phyloP scores from a whole-genome alignment of 2,113 vertebrate species.

The Poeciliopsis turrubarensis region DNA sequence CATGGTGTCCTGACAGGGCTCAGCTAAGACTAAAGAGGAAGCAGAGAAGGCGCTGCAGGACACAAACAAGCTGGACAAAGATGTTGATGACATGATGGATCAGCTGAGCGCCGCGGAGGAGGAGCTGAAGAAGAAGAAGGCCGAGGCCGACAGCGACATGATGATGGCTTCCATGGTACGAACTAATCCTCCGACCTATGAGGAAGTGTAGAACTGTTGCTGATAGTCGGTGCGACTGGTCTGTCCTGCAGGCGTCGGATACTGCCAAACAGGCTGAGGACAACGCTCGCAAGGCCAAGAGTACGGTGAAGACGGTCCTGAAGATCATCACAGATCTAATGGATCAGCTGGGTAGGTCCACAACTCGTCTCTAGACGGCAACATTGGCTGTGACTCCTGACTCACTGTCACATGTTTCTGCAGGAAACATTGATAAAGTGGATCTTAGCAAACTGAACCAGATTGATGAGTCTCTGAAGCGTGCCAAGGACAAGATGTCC shows the following conservation, averaged over 20 bases:
- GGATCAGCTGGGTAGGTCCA: constrained; percentile 85
- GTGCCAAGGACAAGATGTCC: constrained; percentile 89
- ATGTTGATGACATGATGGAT: constrained; percentile 87
- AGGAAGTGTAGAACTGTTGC: background rate
- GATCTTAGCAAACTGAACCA: constrained; percentile 91
- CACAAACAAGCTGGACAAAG: constrained; percentile 84
- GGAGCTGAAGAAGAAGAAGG: constrained; percentile 86
- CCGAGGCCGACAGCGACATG: constrained; percentile 89
- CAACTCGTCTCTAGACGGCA: background rate
- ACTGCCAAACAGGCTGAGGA: constrained; percentile 93
- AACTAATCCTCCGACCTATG: background rate
- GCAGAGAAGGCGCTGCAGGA: constrained; percentile 89
- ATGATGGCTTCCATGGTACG: constrained; percentile 94
- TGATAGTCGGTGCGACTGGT: background rate
- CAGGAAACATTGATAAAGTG: constrained; percentile 94
- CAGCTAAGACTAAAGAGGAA: constrained; percentile 85
- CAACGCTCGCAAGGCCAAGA: constrained; percentile 94
- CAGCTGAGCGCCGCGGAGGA: constrained; percentile 87
- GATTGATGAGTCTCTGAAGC: constrained; percentile 88
- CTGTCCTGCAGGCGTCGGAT: constrained; percentile 83
- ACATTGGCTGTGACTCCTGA: background rate
- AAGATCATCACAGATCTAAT: constrained; percentile 85
- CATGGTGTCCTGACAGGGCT: constrained; percentile 78
- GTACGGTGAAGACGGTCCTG: constrained; percentile 88
- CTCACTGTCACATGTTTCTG: background rate